Percentiles rank a stretch among this genome's conserved stretches.
These are phyloP conservation scores for Ptiloglossa arizonensis DNA, from an alignment of 1,140 invertebrate species.

Conservation along the genomic window DNA sequence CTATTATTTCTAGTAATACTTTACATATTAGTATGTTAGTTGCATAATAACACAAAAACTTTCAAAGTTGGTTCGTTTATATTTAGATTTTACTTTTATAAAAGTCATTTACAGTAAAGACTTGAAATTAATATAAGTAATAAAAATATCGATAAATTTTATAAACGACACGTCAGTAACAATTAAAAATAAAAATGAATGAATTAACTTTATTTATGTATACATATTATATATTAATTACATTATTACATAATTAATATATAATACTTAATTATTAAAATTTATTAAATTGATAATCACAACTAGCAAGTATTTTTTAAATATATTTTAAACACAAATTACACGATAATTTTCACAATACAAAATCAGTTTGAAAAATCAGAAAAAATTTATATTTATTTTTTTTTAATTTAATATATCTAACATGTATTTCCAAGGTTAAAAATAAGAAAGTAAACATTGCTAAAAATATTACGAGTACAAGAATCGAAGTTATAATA, in stretches of 20 bases:
- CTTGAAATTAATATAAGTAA: neutral
- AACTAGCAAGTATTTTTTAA: neutral
- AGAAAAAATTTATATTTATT: neutral
- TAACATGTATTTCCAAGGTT: neutral
- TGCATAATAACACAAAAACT: neutral
- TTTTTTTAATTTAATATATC: neutral
- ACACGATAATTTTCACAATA: neutral
- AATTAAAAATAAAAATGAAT: neutral
- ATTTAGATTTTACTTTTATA: neutral
- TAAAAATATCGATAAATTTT: neutral
- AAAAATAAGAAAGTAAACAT: constrained; percentile 63
- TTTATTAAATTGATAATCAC: neutral
- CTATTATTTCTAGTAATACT: constrained; percentile 2
- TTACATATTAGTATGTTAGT: neutral
- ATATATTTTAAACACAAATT: neutral
- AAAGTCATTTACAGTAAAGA: neutral
- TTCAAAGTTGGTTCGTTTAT: neutral
- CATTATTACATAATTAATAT: constrained; percentile 1
- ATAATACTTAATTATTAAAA: neutral
- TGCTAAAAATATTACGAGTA: constrained; percentile 73
- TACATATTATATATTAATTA: neutral
- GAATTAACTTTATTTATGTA: neutral
- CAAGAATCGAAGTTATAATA: constrained; percentile 69
- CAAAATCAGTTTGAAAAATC: neutral
- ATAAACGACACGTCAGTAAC: neutral